phyloP scores from a whole-genome alignment of 2,888 invertebrate genomes.

The Hofmannophila pseudospretella region DNA sequence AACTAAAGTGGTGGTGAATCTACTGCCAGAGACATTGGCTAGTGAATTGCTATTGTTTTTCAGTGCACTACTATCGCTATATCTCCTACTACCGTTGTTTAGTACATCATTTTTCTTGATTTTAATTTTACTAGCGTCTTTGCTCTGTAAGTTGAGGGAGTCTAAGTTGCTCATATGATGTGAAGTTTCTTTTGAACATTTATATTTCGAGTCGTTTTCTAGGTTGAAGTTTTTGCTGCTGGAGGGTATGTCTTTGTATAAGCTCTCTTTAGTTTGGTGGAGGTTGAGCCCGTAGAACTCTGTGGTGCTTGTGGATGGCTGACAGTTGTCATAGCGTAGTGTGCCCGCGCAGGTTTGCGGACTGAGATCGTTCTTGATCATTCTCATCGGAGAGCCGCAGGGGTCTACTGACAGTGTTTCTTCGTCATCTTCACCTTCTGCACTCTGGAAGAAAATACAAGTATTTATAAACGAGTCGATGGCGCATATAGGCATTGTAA shows the following conservation, averaged over 20 bases:
- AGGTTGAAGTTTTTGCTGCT: constrained; percentile 64
- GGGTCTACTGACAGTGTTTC: constrained; percentile 76
- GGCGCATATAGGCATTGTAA: no score
- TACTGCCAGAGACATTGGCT: constrained; percentile 37
- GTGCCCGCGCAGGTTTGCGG: constrained; percentile 29
- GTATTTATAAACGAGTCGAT: no score
- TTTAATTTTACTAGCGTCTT: constrained; percentile 39
- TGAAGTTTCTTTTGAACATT: constrained; percentile 44
- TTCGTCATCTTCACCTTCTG: constrained; percentile 79
- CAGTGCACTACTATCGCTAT: constrained; percentile 59
- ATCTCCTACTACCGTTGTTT: constrained; percentile 58
- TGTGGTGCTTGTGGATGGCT: constrained; percentile 41
- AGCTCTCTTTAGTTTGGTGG: constrained; percentile 56
- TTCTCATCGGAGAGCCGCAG: constrained; percentile 51
- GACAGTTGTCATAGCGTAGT: constrained; percentile 26
- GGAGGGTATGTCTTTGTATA: constrained; percentile 61
- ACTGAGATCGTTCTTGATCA: constrained; percentile 57
- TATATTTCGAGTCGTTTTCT: constrained; percentile 44
- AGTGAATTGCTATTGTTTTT: constrained; percentile 39
- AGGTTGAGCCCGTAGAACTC: constrained; percentile 55
- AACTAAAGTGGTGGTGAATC: constrained; percentile 65
- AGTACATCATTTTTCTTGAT: constrained; percentile 44
- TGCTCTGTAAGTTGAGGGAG: constrained; percentile 43
- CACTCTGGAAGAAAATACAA: constrained; percentile 48
- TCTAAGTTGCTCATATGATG: constrained; percentile 40